These are phyloP conservation scores for Apeira syringaria DNA, from an alignment of 2,888 invertebrate species.

Conservation along the genomic window DNA sequence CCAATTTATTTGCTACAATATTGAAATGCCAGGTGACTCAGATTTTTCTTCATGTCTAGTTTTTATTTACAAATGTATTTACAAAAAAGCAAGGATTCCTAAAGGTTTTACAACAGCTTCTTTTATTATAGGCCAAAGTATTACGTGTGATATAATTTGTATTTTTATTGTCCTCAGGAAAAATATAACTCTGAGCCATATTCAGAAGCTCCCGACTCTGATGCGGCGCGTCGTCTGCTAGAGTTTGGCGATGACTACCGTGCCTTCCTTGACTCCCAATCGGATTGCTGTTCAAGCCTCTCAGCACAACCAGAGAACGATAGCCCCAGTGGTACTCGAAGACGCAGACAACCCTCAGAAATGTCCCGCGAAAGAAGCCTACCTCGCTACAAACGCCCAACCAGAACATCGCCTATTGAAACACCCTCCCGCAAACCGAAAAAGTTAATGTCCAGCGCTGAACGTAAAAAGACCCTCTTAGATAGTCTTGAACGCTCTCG, in stretches of 20 bases:
- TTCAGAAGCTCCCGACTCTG: constrained; percentile 93
- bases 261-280: constrained; percentile 94
- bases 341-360: constrained; percentile 72
- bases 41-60: too few relatives aligned
- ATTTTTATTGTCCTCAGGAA: constrained; percentile 88
- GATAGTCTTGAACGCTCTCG: constrained; percentile 76
- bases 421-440: constrained; percentile 71
- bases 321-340: constrained; percentile 63
- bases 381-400: constrained; percentile 67
- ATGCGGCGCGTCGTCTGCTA: constrained; percentile 90
- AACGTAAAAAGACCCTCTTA: constrained; percentile 73
- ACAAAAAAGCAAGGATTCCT: too few relatives aligned
- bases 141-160: too few relatives aligned
- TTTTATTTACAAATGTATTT: too few relatives aligned
- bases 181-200: constrained; percentile 96
- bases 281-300: constrained; percentile 92
- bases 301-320: constrained; percentile 85
- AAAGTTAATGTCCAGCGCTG: constrained; percentile 78
- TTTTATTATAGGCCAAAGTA: too few relatives aligned
- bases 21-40: too few relatives aligned
- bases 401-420: constrained; percentile 65
- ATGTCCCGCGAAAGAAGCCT: constrained; percentile 58
- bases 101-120: too few relatives aligned
- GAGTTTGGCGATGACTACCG: constrained; percentile 96
- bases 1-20: too few relatives aligned